Percentiles rank a stretch among this genome's conserved stretches.
phyloP scores from a whole-genome alignment of 2,888 invertebrate species.

The Yponomeuta sedellus region DNA sequence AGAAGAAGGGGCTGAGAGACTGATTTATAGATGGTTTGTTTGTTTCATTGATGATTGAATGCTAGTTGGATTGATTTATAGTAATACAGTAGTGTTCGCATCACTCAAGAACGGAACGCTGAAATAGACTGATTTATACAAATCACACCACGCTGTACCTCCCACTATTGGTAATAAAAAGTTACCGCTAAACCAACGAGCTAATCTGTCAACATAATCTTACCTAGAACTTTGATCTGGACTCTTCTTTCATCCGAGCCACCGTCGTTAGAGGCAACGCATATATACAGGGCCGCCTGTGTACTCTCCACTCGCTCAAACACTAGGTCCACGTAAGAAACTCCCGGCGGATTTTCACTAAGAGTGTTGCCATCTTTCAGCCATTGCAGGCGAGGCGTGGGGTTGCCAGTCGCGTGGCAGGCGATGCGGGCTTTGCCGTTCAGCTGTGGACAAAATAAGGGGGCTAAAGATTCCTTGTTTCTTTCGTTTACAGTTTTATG shows the following conservation, averaged over 20 bases:
- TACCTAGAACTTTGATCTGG: conserved; percentile 59
- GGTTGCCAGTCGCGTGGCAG: conserved; percentile 77
- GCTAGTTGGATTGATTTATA: no score
- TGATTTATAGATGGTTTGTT: no score
- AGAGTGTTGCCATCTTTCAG: conserved; percentile 57
- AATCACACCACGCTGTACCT: no score
- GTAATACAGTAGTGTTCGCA: no score
- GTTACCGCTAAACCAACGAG: no score
- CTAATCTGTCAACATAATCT: conserved; percentile 17
- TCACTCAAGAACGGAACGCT: no score
- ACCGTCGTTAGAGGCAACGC: conserved; percentile 73
- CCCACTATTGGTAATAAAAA: no score
- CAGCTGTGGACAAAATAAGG: conserved; percentile 34
- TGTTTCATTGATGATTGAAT: no score
- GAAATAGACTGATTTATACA: no score
- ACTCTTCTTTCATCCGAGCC: conserved; percentile 58
- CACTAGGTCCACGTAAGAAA: conserved; percentile 48
- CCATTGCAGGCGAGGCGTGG: conserved; percentile 77
- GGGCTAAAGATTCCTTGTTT: no score
- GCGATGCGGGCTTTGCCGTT: conserved; percentile 46
- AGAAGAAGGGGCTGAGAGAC: no score
- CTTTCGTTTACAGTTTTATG: no score
- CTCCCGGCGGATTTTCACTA: conserved; percentile 34
- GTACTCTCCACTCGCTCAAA: conserved; percentile 35
- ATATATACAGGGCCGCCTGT: conserved; percentile 71